Conservation (phyloP, 2,888 invertebrate genomes). For the Plebejus anna region DNA sequence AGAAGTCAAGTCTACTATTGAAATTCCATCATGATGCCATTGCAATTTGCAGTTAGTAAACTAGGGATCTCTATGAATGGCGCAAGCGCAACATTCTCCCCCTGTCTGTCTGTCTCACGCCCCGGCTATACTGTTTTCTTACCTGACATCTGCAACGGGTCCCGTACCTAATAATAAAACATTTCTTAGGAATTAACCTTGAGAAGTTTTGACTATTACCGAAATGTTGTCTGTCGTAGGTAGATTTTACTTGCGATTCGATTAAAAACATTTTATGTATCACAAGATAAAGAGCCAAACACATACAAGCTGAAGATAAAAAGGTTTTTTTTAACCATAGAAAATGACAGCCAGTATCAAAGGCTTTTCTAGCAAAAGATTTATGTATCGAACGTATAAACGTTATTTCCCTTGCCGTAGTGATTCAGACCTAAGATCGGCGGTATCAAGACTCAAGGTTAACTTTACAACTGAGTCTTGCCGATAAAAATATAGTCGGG, state of each 20-base stretch:
- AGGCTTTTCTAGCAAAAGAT: neutral
- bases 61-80: neutral
- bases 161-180: neutral
- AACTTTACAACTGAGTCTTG: constrained; percentile 39
- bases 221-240: neutral
- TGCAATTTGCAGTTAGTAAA: neutral
- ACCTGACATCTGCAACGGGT: constrained; percentile 7
- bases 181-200: constrained; percentile 3
- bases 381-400: constrained; percentile 36
- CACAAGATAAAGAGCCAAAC: too few relatives aligned
- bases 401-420: constrained; percentile 38
- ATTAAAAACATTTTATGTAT: neutral
- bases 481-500: neutral
- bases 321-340: neutral
- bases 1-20: neutral
- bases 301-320: neutral
- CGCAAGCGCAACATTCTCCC: constrained; percentile 1
- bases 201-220: neutral
- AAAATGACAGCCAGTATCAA: neutral
- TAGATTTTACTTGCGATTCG: neutral
- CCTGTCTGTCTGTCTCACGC: neutral
- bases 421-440: constrained; percentile 50
- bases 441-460: constrained; percentile 43
- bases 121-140: neutral
- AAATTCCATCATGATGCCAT: neutral